Evolutionary conservation across 2,797 vertebrate genomes (phyloP).

Genomic region (Anableps anableps): DNA sequence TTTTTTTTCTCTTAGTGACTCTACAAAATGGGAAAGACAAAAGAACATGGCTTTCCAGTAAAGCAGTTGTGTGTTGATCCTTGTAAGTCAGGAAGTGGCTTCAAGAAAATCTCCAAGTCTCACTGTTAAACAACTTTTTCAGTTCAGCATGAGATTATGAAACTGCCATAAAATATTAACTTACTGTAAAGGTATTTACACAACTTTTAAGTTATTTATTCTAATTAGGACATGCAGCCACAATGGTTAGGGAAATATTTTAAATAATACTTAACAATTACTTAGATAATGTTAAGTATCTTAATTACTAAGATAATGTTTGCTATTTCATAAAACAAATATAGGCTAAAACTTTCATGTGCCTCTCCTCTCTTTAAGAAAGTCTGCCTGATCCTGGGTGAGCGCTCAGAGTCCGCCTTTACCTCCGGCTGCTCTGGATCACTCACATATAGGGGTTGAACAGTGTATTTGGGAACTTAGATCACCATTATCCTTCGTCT

Average conservation of each 20-base stretch:
- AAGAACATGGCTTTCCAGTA: background rate
- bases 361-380: background rate
- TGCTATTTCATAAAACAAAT: background rate
- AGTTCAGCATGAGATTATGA: background rate
- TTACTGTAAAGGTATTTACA: background rate
- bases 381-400: constrained; percentile 50
- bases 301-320: no score
- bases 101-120: background rate
- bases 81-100: background rate
- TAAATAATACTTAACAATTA: background rate
- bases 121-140: background rate
- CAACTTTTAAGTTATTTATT: background rate
- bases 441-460: constrained; percentile 81
- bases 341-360: background rate
- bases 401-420: constrained; percentile 53
- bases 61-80: background rate
- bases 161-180: background rate
- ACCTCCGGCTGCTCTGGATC: constrained; percentile 47
- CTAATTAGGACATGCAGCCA: background rate
- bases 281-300: no score
- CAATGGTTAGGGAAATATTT: background rate
- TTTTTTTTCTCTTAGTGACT: background rate
- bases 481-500: constrained; percentile 81
- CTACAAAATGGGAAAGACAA: background rate
- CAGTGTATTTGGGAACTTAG: constrained; percentile 80